Conservation (phyloP, 92 coral and sea anemone genomes). For the Actinostola sp. region DNA sequence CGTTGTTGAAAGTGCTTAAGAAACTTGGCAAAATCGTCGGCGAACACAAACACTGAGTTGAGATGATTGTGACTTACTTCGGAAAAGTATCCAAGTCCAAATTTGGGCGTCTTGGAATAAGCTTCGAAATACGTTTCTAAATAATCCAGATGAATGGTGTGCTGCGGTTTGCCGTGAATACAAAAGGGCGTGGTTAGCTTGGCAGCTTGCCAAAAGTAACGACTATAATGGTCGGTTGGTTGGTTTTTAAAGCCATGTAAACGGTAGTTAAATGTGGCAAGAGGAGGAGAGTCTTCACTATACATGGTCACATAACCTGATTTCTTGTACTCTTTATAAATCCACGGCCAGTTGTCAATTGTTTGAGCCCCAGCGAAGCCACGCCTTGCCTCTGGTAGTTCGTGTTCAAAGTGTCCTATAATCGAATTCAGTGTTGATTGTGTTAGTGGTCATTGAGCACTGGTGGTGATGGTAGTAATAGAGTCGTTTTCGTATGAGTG, state of each 20-base stretch:
- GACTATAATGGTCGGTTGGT: slow-evolving; percentile 85
- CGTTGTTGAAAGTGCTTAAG: too few relatives aligned
- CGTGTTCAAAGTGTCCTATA: slow-evolving; percentile 79
- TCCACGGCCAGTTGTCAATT: slow-evolving; percentile 92
- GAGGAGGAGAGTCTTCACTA: slow-evolving; percentile 75
- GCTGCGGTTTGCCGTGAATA: slow-evolving; percentile 83
- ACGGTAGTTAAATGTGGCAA: slow-evolving; percentile 79
- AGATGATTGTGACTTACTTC: slow-evolving; percentile 74
- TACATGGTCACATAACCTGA: slow-evolving; percentile 91
- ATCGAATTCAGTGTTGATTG: too few relatives aligned
- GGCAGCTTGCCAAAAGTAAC: slow-evolving; percentile 90
- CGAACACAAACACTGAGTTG: slow-evolving; percentile 43
- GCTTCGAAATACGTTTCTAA: slow-evolving; percentile 79
- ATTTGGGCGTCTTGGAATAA: slow-evolving; percentile 68
- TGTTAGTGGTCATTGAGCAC: too few relatives aligned
- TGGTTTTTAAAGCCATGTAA: slow-evolving; percentile 86
- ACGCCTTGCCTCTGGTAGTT: slow-evolving; percentile 89
- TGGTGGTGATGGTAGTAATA: too few relatives aligned
- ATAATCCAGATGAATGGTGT: slow-evolving; percentile 78
- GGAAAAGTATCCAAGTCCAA: slow-evolving; percentile 76
- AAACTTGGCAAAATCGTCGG: slow-evolving; percentile 54
- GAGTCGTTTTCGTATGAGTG: too few relatives aligned
- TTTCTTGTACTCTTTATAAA: too few relatives aligned
- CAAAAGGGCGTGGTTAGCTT: slow-evolving; percentile 45
- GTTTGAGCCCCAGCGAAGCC: slow-evolving; percentile 55